Percentiles rank a stretch among this genome's conserved stretches.
Conservation (phyloP, 1,140 invertebrate species). For the Drosophila watanabei region DNA sequence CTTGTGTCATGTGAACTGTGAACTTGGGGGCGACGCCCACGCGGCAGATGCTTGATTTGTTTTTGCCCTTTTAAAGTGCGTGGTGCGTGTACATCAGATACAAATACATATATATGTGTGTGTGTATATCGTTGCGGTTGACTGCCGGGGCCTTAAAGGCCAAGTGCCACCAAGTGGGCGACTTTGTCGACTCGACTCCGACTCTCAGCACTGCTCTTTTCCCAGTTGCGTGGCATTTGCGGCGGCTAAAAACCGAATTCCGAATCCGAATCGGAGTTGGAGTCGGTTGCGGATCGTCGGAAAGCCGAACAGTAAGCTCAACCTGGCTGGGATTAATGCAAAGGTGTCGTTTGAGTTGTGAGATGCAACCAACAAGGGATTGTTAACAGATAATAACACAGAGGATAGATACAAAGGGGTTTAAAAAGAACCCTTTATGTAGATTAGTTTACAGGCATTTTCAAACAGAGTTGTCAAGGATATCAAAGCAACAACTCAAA, state of each 20-base stretch:
- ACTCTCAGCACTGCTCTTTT: slow-evolving; percentile 19
- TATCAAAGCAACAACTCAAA: background rate
- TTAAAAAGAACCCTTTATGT: background rate
- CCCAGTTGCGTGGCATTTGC: slow-evolving; percentile 43
- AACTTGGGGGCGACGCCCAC: slow-evolving; percentile 48
- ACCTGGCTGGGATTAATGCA: slow-evolving; percentile 16
- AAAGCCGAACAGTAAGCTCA: slow-evolving; percentile 18
- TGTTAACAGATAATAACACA: slow-evolving; percentile 10
- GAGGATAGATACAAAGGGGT: background rate
- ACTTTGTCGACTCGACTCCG: slow-evolving; percentile 10
- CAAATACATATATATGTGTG: background rate
- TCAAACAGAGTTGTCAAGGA: background rate
- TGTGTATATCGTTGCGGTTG: slow-evolving; percentile 17
- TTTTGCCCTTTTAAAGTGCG: slow-evolving; percentile 51
- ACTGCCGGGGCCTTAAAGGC: slow-evolving; percentile 35
- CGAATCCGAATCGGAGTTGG: slow-evolving; percentile 1
- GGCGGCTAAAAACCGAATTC: slow-evolving; percentile 23
- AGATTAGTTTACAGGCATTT: background rate
- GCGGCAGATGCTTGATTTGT: slow-evolving; percentile 49
- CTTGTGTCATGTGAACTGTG: slow-evolving; percentile 42
- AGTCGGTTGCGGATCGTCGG: background rate
- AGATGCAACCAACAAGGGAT: slow-evolving; percentile 5
- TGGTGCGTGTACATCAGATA: slow-evolving; percentile 27
- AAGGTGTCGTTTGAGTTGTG: slow-evolving; percentile 11
- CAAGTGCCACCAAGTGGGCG: slow-evolving; percentile 34